Evolutionary conservation across 1,140 invertebrate species (phyloP), one percentile per base, ranked within the genome.

Genomic region (Stratiolaelaps scimitus): DNA sequence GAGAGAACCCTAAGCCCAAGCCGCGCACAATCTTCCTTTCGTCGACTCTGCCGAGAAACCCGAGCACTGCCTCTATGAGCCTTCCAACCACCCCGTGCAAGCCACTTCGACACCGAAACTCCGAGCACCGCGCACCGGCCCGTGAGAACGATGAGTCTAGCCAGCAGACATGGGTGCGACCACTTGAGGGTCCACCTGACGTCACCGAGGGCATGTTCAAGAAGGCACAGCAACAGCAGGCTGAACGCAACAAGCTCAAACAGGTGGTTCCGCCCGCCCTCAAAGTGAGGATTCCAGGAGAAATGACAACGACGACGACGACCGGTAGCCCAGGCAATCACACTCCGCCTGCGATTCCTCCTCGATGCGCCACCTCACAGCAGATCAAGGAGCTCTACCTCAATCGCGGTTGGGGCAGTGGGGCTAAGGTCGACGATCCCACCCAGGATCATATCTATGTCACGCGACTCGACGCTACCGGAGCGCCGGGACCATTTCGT

Each of bases 201-300:
- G 23, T 60, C 4, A 60, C 53, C 15, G 53, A 60, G 34, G 53
- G 53, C 17, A 60, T 60, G 53, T 60, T 60, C 23, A 60, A 60
- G 23, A 60, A 60, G 34, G 53, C 53, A 17, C 53, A 60, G 26
- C 53, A 60, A 34, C 53, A 60, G 20, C 53, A 60, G 34, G 53
- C 53, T 60, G 53, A 60, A 60, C 26, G 53, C 17, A 60, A 60
- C 23, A 60, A 60, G 53, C 53, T 60, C 15, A 60, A 60, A 10
- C 26, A 34, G 34, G 26, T 26, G 34, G 26, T 23, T 29, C 26
- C 17, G 17, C n/a, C 53, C 26, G 34, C 10, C 34, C 34, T 40
- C 34, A 40, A 40, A 10, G 5, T 40, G 34, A 40, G 34, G 34
- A 40, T 10, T 40, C 10, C 34, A 40, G 34, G 34, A 40, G 34